Evolutionary conservation across 64 coral and sea anemone species (phyloP).

Genomic region (Stichodactyla helianthus): DNA sequence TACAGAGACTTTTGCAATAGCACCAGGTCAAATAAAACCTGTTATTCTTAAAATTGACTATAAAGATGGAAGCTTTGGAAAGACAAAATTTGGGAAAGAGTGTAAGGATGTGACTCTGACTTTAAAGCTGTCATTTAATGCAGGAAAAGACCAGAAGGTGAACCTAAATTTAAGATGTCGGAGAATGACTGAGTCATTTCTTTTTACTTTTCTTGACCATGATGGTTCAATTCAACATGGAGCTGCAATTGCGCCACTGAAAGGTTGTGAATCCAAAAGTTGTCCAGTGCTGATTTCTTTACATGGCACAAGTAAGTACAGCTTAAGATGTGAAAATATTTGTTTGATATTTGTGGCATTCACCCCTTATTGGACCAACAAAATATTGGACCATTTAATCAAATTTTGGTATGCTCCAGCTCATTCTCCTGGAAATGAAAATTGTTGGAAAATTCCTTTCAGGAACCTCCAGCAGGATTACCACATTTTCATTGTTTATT

Average conservation of each 20-base stretch:
- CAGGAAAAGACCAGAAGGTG: slow-evolving; percentile 51
- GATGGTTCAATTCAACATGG: slow-evolving; percentile 94
- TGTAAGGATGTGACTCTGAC: slow-evolving; percentile 40
- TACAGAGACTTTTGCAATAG: slow-evolving; percentile 48
- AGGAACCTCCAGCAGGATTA: neutral
- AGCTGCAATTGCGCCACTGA: slow-evolving; percentile 72
- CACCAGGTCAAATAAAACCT: slow-evolving; percentile 80
- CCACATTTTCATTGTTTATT: too few relatives aligned
- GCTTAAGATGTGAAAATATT: too few relatives aligned
- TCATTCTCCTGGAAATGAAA: neutral
- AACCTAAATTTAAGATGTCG: slow-evolving; percentile 68
- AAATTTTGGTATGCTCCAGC: too few relatives aligned
- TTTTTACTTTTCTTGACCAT: slow-evolving; percentile 95
- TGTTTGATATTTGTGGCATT: too few relatives aligned
- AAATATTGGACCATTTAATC: too few relatives aligned
- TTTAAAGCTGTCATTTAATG: slow-evolving; percentile 53
- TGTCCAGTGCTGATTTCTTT: slow-evolving; percentile 85
- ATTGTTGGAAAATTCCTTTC: neutral
- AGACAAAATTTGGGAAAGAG: neutral
- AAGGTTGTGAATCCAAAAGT: slow-evolving; percentile 18
- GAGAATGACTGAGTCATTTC: slow-evolving; percentile 65
- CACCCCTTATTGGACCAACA: too few relatives aligned
- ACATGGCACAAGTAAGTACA: slow-evolving; percentile 91
- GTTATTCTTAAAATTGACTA: slow-evolving; percentile 57
- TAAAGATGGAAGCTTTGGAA: slow-evolving; percentile 33